Percentiles rank a stretch among this genome's conserved stretches.
Conservation (phyloP, 2,797 vertebrate genomes). For the Melanogrammus aeglefinus region DNA sequence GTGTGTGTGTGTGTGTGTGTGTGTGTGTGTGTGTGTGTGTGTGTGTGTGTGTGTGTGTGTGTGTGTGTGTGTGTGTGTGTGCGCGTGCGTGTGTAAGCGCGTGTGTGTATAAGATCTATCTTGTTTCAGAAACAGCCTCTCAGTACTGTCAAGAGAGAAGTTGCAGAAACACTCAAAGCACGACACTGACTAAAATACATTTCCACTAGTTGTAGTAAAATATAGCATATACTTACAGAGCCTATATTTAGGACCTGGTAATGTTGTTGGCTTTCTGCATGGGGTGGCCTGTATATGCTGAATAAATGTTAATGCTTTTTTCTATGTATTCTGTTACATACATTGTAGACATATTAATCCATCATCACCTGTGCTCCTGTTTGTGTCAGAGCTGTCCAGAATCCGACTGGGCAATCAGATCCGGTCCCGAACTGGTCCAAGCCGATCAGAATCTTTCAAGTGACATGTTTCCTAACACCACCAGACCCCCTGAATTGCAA, state of each 20-base stretch:
- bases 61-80: constrained; percentile 15
- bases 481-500: constrained; percentile 34
- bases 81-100: constrained; percentile 24
- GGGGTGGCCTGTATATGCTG: neutral
- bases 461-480: neutral
- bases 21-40: constrained; percentile 16
- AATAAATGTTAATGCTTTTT: constrained; percentile 9
- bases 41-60: neutral
- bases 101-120: constrained; percentile 18
- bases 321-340: constrained; percentile 7
- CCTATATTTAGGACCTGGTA: neutral
- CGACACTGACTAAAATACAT: constrained; percentile 28
- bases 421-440: neutral
- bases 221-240: constrained; percentile 12
- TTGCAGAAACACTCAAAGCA: constrained; percentile 22
- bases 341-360: constrained; percentile 12
- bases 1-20: constrained; percentile 7
- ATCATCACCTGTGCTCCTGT: too few species aligned
- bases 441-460: neutral
- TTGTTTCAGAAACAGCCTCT: constrained; percentile 26
- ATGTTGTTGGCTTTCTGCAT: neutral
- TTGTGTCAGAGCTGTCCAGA: too few species aligned
- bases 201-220: constrained; percentile 12
- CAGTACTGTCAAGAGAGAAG: constrained; percentile 18
- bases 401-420: too few species aligned